Base-by-base conservation (phyloP, 1,140 invertebrate genomes). In the Sinella curviseta region DNA sequence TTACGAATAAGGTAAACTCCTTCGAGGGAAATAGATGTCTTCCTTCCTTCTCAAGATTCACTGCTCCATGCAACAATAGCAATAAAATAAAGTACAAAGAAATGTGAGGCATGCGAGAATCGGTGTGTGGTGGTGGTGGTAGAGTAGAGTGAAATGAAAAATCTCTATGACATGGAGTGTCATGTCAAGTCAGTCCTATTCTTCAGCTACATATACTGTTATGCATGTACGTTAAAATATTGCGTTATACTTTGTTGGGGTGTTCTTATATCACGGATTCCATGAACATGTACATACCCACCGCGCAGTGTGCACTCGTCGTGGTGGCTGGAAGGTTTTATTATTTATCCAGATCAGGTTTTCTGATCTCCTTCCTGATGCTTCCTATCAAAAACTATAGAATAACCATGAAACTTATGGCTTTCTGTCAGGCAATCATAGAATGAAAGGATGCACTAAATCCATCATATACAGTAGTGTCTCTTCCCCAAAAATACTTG, bases 341-440 rank as follows among this genome's bases (percentile, higher is more conserved):
- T n/a, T n/a, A n/a, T n/a, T n/a, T 60, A 60, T 60, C 55, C 55
- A 60, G 55, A 60, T 60, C 55, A 60, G 55, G 55, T 60, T 60
- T 60, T n/a, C n/a, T 60, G 55, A 60, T 60, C 55, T 60, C 55
- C 55, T 14, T 60, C 55, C 55, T 60, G 55, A 60, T 60, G 14
- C 55, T 24, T 60, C 55, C 8, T 60, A 60, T 60, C 55, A 60
- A 24, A 60, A 24, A 3, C 12, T 60, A 24, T 60, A 60, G 24
- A 60, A 60, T 60, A 60, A 17, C 55, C 55, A 60, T 4, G 55
- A 60, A 60, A 60, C 55, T 60, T 60, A 60, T 60, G 55, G 55
- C 14, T 60, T 60, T 14, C 14, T 60, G 55, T 60, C 55, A 60
- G 55, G 55, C 55, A 60, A 60, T 60, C 24, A 3, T 60, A 24